Evolutionary conservation across 2,888 invertebrate species (phyloP).

Genomic region (Cephonodes hylas): DNA sequence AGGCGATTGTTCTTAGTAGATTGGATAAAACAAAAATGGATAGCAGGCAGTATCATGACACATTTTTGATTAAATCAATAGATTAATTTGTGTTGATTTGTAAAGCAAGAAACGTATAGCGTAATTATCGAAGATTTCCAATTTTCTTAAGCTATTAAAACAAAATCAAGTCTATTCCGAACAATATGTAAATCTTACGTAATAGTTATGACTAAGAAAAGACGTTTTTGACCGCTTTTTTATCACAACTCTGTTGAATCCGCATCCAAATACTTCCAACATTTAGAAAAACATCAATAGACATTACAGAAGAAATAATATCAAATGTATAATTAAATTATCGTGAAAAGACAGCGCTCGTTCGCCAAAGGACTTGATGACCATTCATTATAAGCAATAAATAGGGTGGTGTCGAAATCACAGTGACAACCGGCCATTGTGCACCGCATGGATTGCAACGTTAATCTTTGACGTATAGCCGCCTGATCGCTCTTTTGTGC

Average conservation of each 20-base stretch:
- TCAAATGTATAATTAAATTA: background rate
- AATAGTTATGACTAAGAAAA: too few species aligned
- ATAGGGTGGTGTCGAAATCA: slow-evolving; percentile 4
- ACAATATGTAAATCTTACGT: too few species aligned
- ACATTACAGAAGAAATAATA: background rate
- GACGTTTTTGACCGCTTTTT: too few species aligned
- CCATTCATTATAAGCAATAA: slow-evolving; percentile 15
- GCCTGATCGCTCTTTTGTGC: background rate
- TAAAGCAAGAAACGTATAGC: too few species aligned
- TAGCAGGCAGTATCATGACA: too few species aligned
- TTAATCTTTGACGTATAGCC: slow-evolving; percentile 1
- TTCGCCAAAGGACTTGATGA: slow-evolving; percentile 7
- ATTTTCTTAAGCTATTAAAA: too few species aligned
- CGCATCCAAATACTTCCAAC: background rate
- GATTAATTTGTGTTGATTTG: too few species aligned
- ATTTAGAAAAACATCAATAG: too few species aligned
- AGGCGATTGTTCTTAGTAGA: background rate
- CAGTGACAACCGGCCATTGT: slow-evolving; percentile 13
- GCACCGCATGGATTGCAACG: slow-evolving; percentile 1
- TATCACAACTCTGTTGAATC: too few species aligned
- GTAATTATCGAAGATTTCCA: too few species aligned
- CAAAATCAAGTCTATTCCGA: too few species aligned
- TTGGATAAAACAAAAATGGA: background rate
- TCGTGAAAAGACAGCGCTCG: background rate
- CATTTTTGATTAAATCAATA: too few species aligned